phyloP scores from a whole-genome alignment of 2,888 invertebrate genomes.

The Lepas anatifera region DNA sequence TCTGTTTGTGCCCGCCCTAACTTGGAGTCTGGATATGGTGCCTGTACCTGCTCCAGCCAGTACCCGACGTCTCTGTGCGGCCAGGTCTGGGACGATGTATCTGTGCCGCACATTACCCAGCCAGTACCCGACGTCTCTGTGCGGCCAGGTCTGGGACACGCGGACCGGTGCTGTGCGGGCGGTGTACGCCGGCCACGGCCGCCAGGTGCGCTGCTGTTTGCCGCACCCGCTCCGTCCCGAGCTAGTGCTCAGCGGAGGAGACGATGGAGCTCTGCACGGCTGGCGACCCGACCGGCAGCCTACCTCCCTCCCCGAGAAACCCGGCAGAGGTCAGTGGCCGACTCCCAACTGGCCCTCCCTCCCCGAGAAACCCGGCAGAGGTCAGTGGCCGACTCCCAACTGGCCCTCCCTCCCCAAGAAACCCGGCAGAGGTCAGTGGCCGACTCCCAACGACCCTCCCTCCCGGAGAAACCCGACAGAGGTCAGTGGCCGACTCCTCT shows the following conservation, averaged over 20 bases:
- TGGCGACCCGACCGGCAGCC: background rate
- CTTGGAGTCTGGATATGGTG: too few relatives aligned
- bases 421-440: too few relatives aligned
- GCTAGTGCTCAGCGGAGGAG: background rate
- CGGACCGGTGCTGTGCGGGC: background rate
- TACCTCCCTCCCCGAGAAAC: background rate
- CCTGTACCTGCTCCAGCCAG: too few relatives aligned
- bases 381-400: background rate
- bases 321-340: too few relatives aligned
- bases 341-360: too few relatives aligned
- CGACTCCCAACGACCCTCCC: too few relatives aligned
- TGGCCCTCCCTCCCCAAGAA: background rate
- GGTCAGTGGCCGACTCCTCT: background rate
- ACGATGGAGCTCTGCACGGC: background rate
- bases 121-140: background rate
- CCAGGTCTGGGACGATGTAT: slow-evolving; percentile 6
- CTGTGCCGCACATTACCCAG: too few relatives aligned
- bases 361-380: too few relatives aligned
- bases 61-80: background rate
- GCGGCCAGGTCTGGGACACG: slow-evolving; percentile 3
- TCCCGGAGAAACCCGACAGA: too few relatives aligned
- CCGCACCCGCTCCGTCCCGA: background rate
- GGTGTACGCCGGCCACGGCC: background rate
- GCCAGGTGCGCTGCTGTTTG: background rate
- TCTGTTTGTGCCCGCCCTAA: too few relatives aligned